Evolutionary conservation across 1,140 invertebrate species (phyloP).

Genomic region (Camponotus floridanus): DNA sequence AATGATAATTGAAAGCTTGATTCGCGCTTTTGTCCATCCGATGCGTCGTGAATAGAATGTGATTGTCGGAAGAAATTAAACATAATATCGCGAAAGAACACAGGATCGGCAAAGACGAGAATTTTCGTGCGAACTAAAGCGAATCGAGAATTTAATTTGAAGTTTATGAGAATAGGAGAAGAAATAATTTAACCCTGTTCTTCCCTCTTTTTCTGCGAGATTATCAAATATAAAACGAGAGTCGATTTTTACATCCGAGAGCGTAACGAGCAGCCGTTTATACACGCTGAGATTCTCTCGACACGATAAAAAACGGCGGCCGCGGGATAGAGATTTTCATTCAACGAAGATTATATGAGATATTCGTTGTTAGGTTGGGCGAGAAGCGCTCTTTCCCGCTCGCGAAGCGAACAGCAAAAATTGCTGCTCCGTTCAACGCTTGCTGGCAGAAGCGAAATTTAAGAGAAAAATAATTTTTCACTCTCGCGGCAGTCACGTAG

Average conservation of each 20-base stretch:
- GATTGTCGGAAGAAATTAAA: no score
- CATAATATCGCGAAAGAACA: neutral
- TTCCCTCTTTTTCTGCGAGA: no score
- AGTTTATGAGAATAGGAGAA: neutral
- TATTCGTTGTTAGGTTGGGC: conserved; percentile 4
- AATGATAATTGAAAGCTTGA: no score
- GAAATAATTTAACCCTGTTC: conserved; percentile 1
- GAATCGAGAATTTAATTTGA: conserved; percentile 27
- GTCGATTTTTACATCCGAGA: conserved; percentile 22
- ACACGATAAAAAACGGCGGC: neutral
- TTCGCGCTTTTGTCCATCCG: no score
- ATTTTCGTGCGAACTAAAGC: neutral
- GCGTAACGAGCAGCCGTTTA: conserved; percentile 6
- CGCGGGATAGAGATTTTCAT: conserved; percentile 26
- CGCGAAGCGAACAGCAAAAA: conserved; percentile 4
- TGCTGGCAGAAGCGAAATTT: neutral
- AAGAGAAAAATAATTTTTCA: conserved; percentile 26
- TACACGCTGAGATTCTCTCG: conserved; percentile 1
- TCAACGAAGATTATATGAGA: conserved; percentile 30
- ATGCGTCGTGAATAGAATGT: no score
- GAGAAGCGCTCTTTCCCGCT: neutral
- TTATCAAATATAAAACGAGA: conserved; percentile 24
- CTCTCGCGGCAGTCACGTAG: neutral
- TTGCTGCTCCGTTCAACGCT: neutral
- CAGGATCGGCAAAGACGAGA: neutral